These are phyloP conservation scores for Drosophila emarginata DNA, from an alignment of 2,888 invertebrate genomes.

Conservation along the genomic window DNA sequence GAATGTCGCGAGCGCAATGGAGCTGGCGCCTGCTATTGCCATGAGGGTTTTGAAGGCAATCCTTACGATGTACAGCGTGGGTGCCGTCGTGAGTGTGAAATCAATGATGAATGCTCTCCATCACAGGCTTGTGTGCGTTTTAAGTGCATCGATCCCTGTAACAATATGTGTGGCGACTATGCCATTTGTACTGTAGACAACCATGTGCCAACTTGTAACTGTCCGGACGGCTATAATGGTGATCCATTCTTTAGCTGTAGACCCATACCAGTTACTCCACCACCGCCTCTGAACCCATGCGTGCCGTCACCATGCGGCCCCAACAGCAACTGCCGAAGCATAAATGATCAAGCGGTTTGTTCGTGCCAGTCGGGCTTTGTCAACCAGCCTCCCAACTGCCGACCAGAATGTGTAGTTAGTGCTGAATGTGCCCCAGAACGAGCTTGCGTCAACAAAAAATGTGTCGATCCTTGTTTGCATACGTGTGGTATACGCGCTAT, in stretches of 20 bases:
- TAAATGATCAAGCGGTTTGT: constrained; percentile 92
- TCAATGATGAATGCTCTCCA: constrained; percentile 89
- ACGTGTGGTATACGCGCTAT: constrained; percentile 93
- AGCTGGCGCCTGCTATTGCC: constrained; percentile 93
- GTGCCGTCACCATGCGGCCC: constrained; percentile 93
- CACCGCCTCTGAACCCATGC: constrained; percentile 87
- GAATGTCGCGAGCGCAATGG: constrained; percentile 92
- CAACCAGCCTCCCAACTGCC: constrained; percentile 90
- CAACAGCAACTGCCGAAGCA: constrained; percentile 91
- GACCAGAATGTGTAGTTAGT: constrained; percentile 93
- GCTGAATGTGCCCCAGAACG: constrained; percentile 91
- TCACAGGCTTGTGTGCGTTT: constrained; percentile 90
- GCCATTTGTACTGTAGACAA: constrained; percentile 91
- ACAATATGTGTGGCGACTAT: constrained; percentile 90
- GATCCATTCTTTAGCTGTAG: constrained; percentile 92
- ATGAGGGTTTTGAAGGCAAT: constrained; percentile 90
- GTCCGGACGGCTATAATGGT: constrained; percentile 89
- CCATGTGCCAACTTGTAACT: constrained; percentile 90
- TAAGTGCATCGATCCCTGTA: constrained; percentile 93
- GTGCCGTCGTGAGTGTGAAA: constrained; percentile 90
- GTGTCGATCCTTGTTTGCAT: constrained; percentile 93
- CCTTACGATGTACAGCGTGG: constrained; percentile 88
- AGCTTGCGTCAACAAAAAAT: constrained; percentile 93
- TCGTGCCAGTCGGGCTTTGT: constrained; percentile 91
- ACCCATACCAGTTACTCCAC: constrained; percentile 82